Evolutionary conservation across 1,140 invertebrate species (phyloP).

Genomic region (Diprion similis): DNA sequence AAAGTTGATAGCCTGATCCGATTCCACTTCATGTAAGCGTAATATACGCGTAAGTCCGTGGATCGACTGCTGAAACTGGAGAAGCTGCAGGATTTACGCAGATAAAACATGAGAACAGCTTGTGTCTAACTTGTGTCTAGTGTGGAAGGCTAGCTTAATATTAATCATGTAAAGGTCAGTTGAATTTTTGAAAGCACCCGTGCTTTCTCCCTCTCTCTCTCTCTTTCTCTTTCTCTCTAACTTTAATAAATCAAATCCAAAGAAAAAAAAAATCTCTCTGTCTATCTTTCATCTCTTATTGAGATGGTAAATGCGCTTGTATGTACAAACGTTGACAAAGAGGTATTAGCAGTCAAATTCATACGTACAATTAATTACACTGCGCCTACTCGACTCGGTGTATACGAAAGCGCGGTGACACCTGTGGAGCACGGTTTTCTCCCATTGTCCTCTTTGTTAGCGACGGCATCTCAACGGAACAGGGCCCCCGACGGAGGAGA

Average conservation of each 20-base stretch:
- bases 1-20: no score
- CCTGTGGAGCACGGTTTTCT: not conserved
- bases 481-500: not conserved
- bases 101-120: no score
- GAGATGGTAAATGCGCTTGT: not conserved
- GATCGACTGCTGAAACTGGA: no score
- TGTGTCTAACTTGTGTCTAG: no score
- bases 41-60: no score
- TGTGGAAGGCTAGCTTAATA: not conserved
- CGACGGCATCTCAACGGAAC: no score
- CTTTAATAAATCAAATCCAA: no score
- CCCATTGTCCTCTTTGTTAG: not conserved
- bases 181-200: not conserved
- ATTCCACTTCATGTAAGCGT: no score
- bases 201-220: not conserved
- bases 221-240: no score
- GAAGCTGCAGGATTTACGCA: no score
- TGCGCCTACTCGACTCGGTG: not conserved
- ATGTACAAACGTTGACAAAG: not conserved
- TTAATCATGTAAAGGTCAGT: not conserved
- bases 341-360: not conserved
- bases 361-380: constrained; percentile 2
- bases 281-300: not conserved
- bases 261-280: no score
- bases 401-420: not conserved